Base-by-base conservation (phyloP, 2,888 invertebrate genomes). In the Dryobotodes eremita region DNA sequence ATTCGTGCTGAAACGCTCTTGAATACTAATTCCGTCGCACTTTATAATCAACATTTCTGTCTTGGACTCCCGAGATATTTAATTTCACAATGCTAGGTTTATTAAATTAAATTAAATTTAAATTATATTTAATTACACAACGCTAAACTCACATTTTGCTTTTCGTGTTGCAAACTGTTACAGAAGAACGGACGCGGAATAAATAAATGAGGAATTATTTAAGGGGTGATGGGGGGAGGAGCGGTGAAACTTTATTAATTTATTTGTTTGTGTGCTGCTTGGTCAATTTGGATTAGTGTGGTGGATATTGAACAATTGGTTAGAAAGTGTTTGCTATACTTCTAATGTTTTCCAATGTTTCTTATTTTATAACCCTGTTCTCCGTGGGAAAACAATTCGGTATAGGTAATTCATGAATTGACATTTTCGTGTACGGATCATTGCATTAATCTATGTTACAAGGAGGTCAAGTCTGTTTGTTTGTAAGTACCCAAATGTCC, bases 141-240 rank as follows among this genome's bases (percentile, higher is more conserved):
- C 36, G 46, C 31, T 46, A 59, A 59, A 77, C 70, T 71, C 50
- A 48, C 48, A 50, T 75, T 82, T 76, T 62, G 26, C 66, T 77
- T 66, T 59, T 82, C 62, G 23, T 78, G 81, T 82, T 77, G 81
- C 71, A 76, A 85, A 82, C 75, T 80, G 69, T 84, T 80, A 76
- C 65, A 23, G 71, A 75, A 78, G 75, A 80, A 75, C 69, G 74
- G 71, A 80, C 78, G 74, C 53, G 76, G 81, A 48, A 72, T 72
- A 50, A 83, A 61, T 72, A 57, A 80, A 75, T 77, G 62, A 57
- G 65, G 42, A 70, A 70, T 76, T 80, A 72, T 75, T 74, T n/a
- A 50, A 11, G 7, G 26, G 17, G 31, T 20, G 26, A 17, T 17
- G 62, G 36, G 23, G 57, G 11, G 36, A 3, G 15, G 6, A 53